phyloP scores from a whole-genome alignment of 2,113 vertebrate species.

The Marcusenius ussheri region DNA sequence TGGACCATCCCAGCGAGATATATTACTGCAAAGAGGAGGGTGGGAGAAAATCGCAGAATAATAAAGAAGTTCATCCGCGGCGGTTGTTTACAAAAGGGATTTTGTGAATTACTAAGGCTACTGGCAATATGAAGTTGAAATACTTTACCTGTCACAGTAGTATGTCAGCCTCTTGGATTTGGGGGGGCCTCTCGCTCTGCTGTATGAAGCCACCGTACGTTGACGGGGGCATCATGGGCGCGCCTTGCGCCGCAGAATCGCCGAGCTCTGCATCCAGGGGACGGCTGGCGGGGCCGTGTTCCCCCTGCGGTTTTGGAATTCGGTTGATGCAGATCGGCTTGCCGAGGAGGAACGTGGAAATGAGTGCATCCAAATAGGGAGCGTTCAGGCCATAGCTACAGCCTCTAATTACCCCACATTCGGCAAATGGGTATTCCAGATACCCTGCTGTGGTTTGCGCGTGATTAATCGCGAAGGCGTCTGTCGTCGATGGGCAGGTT shows the following conservation, averaged over 20 bases:
- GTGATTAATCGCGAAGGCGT: conserved; percentile 40
- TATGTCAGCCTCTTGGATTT: neutral
- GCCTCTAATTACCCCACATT: conserved; percentile 26
- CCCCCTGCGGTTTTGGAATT: neutral
- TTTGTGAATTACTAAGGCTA: conserved; percentile 22
- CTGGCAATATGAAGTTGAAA: conserved; percentile 22
- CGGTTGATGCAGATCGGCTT: neutral
- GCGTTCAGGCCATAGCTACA: neutral
- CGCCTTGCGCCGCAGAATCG: neutral
- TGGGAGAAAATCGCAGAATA: conserved; percentile 22
- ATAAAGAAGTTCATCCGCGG: conserved; percentile 28
- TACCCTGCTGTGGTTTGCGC: conserved; percentile 38
- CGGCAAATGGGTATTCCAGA: conserved; percentile 14
- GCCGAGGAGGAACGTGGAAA: neutral
- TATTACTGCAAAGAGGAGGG: conserved; percentile 29
- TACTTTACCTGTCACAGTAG: conserved; percentile 15
- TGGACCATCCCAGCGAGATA: conserved; percentile 26
- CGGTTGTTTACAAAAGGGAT: conserved; percentile 26
- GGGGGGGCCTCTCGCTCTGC: neutral
- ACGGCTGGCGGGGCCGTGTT: conserved; percentile 18
- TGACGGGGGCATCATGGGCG: conserved; percentile 14
- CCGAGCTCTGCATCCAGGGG: neutral
- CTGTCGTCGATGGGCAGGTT: conserved; percentile 3
- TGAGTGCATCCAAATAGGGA: neutral
- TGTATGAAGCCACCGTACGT: neutral